Evolutionary conservation across 2,797 vertebrate genomes (phyloP).

Genomic region (Nannoperca obscura): DNA sequence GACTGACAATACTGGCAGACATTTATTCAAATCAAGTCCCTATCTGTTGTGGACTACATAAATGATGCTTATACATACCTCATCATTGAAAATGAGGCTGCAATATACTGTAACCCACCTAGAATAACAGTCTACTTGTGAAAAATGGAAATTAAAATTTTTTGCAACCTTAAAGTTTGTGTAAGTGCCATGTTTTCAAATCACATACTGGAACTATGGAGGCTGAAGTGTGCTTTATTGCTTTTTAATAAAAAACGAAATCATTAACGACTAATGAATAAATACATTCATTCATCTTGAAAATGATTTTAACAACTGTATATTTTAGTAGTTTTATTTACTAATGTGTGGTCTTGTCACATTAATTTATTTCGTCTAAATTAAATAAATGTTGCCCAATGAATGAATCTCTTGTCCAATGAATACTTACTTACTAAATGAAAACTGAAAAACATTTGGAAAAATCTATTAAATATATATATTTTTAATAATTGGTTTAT

Average conservation of each 20-base stretch:
- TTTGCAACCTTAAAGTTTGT: background rate
- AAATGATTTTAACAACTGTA: background rate
- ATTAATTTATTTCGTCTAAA: background rate
- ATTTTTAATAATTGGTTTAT: too few relatives aligned
- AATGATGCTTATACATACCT: background rate
- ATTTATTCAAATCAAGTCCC: background rate
- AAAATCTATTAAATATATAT: too few relatives aligned
- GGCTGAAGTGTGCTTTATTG: background rate
- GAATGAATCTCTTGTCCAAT: background rate
- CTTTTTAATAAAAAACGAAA: background rate
- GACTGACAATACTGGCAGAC: background rate
- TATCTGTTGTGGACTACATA: conserved; percentile 1
- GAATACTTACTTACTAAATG: background rate
- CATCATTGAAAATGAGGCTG: background rate
- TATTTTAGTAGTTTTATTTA: background rate
- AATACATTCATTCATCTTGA: background rate
- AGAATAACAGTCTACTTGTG: background rate
- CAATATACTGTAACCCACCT: background rate
- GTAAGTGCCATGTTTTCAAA: background rate
- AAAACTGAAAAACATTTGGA: background rate
- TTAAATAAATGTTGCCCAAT: background rate
- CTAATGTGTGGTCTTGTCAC: background rate
- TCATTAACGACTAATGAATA: background rate
- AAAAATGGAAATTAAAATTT: background rate
- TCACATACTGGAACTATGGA: background rate